phyloP scores from a whole-genome alignment of 1,140 invertebrate genomes.

The Paraescarpia echinospica region DNA sequence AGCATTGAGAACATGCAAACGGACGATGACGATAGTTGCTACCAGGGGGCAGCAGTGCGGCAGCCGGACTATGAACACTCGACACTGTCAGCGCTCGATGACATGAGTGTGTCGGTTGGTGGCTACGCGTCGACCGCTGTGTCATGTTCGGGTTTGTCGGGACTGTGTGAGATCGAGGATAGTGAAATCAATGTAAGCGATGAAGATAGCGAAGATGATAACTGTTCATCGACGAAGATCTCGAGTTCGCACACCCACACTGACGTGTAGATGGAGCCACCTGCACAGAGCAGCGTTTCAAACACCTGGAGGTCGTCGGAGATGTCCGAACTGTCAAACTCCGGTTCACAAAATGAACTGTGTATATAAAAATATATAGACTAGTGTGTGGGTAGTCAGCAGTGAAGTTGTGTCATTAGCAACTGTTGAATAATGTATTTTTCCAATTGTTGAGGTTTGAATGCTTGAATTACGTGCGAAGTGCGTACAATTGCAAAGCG shows the following conservation, averaged over 20 bases:
- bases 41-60: conserved; percentile 65
- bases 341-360: neutral
- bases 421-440: neutral
- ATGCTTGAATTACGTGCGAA: neutral
- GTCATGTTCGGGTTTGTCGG: conserved; percentile 75
- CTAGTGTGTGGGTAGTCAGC: neutral
- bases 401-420: neutral
- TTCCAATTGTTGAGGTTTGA: neutral
- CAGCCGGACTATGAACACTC: conserved; percentile 59
- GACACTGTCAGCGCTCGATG: conserved; percentile 62
- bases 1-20: conserved; percentile 37
- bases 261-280: neutral
- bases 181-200: conserved; percentile 51
- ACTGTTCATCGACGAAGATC: neutral
- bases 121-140: conserved; percentile 66
- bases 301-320: neutral
- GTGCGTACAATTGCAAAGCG: neutral
- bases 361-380: neutral
- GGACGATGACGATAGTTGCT: conserved; percentile 63
- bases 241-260: neutral
- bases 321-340: neutral
- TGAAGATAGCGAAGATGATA: conserved; percentile 32
- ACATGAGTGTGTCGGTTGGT: conserved; percentile 72
- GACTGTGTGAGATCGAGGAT: conserved; percentile 88
- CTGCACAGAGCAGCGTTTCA: neutral